Evolutionary conservation across 2,113 vertebrate species (phyloP), one percentile per base, ranked within the genome.

Genomic region (Lucifuga dentata): DNA sequence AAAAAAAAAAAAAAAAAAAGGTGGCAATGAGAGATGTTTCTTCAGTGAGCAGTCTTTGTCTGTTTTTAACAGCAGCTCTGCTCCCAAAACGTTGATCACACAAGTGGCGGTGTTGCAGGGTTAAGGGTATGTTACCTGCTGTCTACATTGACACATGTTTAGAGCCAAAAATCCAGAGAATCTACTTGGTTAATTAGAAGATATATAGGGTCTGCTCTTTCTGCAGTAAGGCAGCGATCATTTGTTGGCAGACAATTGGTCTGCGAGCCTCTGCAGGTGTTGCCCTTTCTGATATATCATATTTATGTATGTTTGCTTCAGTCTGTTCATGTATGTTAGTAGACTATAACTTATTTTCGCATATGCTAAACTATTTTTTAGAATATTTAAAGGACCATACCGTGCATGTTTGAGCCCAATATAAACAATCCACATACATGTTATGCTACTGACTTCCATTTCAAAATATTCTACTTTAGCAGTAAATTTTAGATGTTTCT

Each of bases 1-100:
- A 59, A 59, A 51, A 49, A 38, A 32, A 50, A 41, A n/a, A 66
- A 9, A 32, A 23, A 56, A n/a, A n/a, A n/a, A n/a, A n/a, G n/a
- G n/a, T n/a, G 68, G 83, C 51, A 50, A 64, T 43, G 40, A 80
- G 78, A 87, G 84, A 72, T 60, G 44, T 56, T 65, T 68, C 78
- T 81, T 86, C 73, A 60, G 75, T 38, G 71, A 78, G 49, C 40
- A 39, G 74, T 51, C 65, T 87, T 86, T 76, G 73, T 85, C 86
- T 89, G 79, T 86, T 88, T 88, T 84, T 85, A 87, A 86, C 80
- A 76, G 66, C 74, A 68, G 68, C 76, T 81, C 70, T 62, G 60
- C 59, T 87, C 57, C 73, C 43, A 55, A 29, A 70, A 68, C 20
- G 44, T 38, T 60, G 76, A 85, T 88, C 73, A 81, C 60, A 81